Base-by-base conservation (phyloP, 2,888 invertebrate genomes). In the Athalia circularis region DNA sequence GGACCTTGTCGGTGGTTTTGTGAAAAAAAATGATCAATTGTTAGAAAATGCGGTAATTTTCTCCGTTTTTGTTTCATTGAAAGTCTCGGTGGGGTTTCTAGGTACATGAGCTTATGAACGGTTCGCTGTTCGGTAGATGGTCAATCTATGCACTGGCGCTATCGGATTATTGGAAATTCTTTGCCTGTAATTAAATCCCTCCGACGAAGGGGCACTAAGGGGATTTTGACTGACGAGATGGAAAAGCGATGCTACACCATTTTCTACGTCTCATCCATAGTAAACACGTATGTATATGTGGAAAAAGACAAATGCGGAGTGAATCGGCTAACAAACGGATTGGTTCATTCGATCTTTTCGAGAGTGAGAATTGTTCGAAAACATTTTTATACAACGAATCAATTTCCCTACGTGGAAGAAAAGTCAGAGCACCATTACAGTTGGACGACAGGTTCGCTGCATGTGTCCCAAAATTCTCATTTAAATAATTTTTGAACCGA, bases 151-250 rank as follows among this genome's bases (percentile, higher is more conserved):
- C 59, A 70, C 9, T 4, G 70, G 43, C 48, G 54, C 45, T 79
- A 79, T 79, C 15, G 67, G 75, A 79, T 79, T 79, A 79, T 76
- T 67, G 76, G 79, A 76, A 79, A 76, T 75, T 76, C 67, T 50
- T 65, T 5, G 11, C 45, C 52, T 59, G 43, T 79, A 74, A 79
- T 79, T 79, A 76, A 79, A 76, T 79, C 75, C 64, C 54, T 59
- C 4, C n/a, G 50, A 11, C 29, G 65, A 57, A 75, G 62, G 29
- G 65, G 65, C 70, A 61, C 62, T 74, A 45, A 47, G 62, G 75
- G 64, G 64, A 64, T 75, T 64, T 50, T 61, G 48, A 52, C 48
- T 75, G 75, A 64, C 48, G 50, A 29, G n/a, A 75, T 62, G 59
- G 43, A 75, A 59, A 15, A n/a, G 48, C 50, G 6, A 75, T n/a